Evolutionary conservation across 2,888 invertebrate genomes (phyloP).

Genomic region (Portevinia maculata): DNA sequence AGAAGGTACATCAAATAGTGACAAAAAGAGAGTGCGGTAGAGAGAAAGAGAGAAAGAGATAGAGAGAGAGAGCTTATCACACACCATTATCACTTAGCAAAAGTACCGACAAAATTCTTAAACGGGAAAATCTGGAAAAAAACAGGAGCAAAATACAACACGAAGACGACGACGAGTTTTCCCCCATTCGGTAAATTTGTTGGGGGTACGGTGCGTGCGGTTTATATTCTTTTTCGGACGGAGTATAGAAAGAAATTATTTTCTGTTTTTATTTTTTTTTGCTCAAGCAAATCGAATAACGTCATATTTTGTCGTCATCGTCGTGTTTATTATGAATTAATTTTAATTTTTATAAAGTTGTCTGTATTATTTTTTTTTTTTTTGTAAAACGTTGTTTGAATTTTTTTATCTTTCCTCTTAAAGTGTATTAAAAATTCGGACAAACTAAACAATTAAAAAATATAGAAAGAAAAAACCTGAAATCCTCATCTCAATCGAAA

Average conservation of each 20-base stretch:
- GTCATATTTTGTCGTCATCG: neutral
- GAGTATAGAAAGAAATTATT: constrained; percentile 8
- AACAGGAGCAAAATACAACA: constrained; percentile 37
- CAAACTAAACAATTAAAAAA: constrained; percentile 29
- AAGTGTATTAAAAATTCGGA: constrained; percentile 46
- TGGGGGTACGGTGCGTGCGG: constrained; percentile 66
- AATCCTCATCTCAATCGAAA: constrained; percentile 24
- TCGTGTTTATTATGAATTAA: neutral
- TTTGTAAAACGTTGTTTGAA: neutral
- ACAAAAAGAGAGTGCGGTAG: neutral
- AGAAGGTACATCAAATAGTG: constrained; percentile 2
- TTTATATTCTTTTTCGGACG: constrained; percentile 29
- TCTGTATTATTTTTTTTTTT: neutral
- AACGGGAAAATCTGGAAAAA: constrained; percentile 31
- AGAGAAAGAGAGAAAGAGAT: neutral
- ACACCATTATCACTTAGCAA: constrained; percentile 31
- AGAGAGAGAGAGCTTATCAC: constrained; percentile 22
- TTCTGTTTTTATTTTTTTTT: neutral
- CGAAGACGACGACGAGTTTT: constrained; percentile 37
- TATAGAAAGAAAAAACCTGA: constrained; percentile 22
- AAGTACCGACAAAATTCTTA: constrained; percentile 31
- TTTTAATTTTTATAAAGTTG: neutral
- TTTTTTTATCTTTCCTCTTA: constrained; percentile 5
- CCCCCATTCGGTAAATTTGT: constrained; percentile 49
- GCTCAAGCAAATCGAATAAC: neutral